phyloP scores from a whole-genome alignment of 2,888 invertebrate genomes.

The Ariolimax columbianus region DNA sequence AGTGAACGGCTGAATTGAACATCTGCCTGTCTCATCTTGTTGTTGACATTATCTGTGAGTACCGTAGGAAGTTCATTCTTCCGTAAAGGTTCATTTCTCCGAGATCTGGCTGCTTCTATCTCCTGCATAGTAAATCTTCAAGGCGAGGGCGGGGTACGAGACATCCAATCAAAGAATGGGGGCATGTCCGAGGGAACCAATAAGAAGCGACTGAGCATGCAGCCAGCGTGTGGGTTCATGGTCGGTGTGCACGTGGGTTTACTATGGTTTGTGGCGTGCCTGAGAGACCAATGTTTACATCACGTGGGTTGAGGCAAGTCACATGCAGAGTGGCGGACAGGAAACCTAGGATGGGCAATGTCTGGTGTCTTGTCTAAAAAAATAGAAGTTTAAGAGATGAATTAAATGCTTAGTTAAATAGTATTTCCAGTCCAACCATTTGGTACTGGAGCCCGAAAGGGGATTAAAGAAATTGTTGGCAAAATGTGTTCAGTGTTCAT shows the following conservation, averaged over 20 bases:
- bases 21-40: conserved; percentile 23
- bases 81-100: neutral
- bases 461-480: neutral
- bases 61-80: conserved; percentile 13
- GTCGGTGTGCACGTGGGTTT: conserved; percentile 65
- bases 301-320: conserved; percentile 36
- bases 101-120: neutral
- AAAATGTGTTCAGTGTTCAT: too few species aligned
- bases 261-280: conserved; percentile 55
- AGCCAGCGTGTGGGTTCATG: conserved; percentile 63
- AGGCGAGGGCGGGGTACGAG: conserved; percentile 67
- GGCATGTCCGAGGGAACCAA: conserved; percentile 64
- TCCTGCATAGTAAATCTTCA: conserved; percentile 53
- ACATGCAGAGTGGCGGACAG: neutral
- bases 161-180: conserved; percentile 66
- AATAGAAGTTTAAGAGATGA: neutral
- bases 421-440: too few species aligned
- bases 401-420: neutral
- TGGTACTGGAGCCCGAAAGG: neutral
- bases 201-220: conserved; percentile 63
- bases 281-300: conserved; percentile 57
- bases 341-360: neutral
- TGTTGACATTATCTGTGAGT: conserved; percentile 1
- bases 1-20: neutral
- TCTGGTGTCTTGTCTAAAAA: neutral